Conservation (phyloP, 2,113 vertebrate genomes). For the Psephotus haematonotus region DNA sequence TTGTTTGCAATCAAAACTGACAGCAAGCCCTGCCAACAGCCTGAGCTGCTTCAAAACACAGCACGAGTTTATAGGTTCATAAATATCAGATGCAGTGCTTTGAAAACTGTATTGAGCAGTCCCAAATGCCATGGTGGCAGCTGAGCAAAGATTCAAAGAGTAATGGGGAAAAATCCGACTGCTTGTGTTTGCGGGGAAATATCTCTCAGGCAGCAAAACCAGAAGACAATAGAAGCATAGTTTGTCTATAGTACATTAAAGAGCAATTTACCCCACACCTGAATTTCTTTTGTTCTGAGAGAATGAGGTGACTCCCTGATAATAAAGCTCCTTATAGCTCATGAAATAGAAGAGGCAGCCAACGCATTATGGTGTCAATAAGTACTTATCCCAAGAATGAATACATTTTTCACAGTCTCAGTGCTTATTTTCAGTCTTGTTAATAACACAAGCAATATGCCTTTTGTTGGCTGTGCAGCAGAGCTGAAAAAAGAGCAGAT, state of each 20-base stretch:
- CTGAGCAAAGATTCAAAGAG: slow-evolving; percentile 30
- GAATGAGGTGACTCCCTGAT: neutral
- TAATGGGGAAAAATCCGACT: neutral
- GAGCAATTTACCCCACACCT: neutral
- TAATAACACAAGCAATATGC: slow-evolving; percentile 1
- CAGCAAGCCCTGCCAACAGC: neutral
- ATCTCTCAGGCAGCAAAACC: neutral
- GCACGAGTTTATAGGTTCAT: slow-evolving; percentile 34
- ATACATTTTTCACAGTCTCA: neutral
- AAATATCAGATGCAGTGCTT: slow-evolving; percentile 42
- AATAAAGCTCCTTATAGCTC: neutral
- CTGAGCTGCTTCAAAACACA: slow-evolving; percentile 31
- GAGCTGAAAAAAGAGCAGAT: slow-evolving; percentile 15
- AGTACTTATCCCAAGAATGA: neutral
- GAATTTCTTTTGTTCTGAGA: neutral
- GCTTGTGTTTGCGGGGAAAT: neutral
- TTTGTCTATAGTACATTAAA: neutral
- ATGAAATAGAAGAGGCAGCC: neutral
- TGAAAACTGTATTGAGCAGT: slow-evolving; percentile 24
- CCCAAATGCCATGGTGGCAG: slow-evolving; percentile 12
- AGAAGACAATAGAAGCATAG: neutral
- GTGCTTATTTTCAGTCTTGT: neutral
- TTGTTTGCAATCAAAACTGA: slow-evolving; percentile 7
- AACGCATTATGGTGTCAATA: neutral
- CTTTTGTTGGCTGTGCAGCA: neutral